Base-by-base conservation (phyloP, 2,113 vertebrate species). In the Thermophis baileyi region DNA sequence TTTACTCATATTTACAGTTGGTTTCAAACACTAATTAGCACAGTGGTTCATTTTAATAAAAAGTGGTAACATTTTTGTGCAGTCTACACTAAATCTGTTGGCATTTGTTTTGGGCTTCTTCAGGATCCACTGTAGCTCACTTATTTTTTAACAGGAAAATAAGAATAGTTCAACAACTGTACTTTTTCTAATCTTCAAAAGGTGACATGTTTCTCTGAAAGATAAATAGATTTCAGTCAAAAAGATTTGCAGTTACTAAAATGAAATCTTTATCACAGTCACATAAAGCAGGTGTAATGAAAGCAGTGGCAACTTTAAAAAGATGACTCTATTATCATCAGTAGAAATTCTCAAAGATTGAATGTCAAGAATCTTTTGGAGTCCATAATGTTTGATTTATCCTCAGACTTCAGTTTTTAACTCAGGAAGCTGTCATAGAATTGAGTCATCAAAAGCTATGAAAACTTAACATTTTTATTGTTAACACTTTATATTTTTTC, bases 101-200 rank as follows among this genome's bases (percentile, higher is more conserved):
- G 6, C 14, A 81, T 81, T 40, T 81, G 69, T 40, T 81, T 81
- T 81, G 16, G 35, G 69, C 69, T 81, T 81, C n/a, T 74, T 35
- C 16, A 20, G n/a, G n/a, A 74, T 74, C 69, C 69, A 20, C 69
- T 40, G 16, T 74, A 40, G 16, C 18, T 74, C 40, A 74, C 14
- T 35, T 74, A 74, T 74, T 74, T 94, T 93, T 96, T 93, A 51
- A 89, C 93, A 74, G 91, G 40, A 94, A 93, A 51, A 49, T 0
- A 54, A 55, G 94, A 35, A 9, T 0, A 0, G 53, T 90, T 54
- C 93, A 87, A 74, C 91, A 94, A 74, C 7, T 51, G 63, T 88
- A 2, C 27, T 51, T 46, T 90, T 55, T 60, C n/a, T 50, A 85
- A 14, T 49, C 55, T 93, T 91, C 92, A 91, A 88, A 89, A 94